phyloP scores from a whole-genome alignment of 64 coral and sea anemone genomes.

The Porites lutea region DNA sequence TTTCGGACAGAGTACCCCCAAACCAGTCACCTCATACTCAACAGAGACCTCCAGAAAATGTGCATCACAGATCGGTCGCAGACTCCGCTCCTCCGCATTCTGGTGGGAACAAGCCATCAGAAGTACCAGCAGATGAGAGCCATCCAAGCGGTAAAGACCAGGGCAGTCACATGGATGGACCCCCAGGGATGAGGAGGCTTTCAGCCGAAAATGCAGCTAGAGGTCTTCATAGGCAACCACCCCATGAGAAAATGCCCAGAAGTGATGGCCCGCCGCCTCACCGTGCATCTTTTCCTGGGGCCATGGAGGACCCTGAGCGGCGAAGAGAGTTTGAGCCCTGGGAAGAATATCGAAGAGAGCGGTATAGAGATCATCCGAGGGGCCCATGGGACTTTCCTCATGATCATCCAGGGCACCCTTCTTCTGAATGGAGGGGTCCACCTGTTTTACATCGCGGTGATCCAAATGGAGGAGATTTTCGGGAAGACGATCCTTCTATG shows the following conservation, averaged over 20 bases:
- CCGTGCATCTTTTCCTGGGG: neutral
- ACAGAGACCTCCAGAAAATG: neutral
- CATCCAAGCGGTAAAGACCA: neutral
- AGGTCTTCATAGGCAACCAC: neutral
- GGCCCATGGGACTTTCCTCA: slow-evolving; percentile 28
- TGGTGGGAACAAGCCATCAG: neutral
- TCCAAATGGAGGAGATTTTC: slow-evolving; percentile 59
- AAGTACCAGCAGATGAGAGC: neutral
- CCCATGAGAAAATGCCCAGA: slow-evolving; percentile 25
- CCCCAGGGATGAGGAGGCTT: neutral
- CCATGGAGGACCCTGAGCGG: slow-evolving; percentile 1
- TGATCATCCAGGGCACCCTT: slow-evolving; percentile 28
- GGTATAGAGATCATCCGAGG: slow-evolving; percentile 22
- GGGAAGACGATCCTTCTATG: slow-evolving; percentile 67
- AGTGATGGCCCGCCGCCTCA: neutral
- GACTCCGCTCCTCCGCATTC: neutral
- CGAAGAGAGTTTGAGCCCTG: slow-evolving; percentile 39
- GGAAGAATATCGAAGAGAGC: slow-evolving; percentile 42
- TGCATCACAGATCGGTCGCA: neutral
- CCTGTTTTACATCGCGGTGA: slow-evolving; percentile 31
- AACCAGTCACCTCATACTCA: slow-evolving; percentile 7
- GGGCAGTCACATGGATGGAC: neutral
- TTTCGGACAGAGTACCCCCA: neutral
- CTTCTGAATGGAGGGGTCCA: slow-evolving; percentile 22
- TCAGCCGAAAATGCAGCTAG: neutral